phyloP scores from a whole-genome alignment of 35 echinoderm and acorn worm species.

The Heliocidaris erythrogramma region DNA sequence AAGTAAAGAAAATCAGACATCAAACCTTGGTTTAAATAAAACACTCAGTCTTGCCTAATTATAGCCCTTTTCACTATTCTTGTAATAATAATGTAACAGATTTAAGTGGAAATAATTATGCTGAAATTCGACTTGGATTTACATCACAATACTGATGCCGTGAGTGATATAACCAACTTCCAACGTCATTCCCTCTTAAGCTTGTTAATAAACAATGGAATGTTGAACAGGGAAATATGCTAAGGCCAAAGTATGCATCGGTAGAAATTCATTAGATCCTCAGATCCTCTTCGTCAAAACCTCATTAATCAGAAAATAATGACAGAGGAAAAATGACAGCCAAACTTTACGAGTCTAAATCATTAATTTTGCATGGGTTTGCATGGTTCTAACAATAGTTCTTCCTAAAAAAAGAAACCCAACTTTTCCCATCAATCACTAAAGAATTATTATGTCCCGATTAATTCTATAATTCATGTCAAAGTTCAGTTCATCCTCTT shows the following conservation, averaged over 20 bases:
- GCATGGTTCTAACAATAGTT: no score
- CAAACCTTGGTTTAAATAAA: no score
- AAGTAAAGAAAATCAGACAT: no score
- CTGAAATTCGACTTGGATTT: background rate
- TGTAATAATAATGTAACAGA: no score
- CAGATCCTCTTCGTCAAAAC: background rate
- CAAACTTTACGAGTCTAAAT: background rate
- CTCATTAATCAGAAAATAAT: background rate
- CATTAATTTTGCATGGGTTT: background rate
- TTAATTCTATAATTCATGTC: no score
- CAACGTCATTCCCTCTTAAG: background rate
- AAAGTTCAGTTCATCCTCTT: no score
- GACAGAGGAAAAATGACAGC: background rate
- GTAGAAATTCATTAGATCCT: background rate
- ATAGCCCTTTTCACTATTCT: no score
- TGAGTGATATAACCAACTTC: background rate
- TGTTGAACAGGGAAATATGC: background rate
- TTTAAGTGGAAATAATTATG: background rate
- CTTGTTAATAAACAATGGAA: background rate
- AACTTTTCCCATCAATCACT: no score
- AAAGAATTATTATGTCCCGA: no score
- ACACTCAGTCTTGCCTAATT: no score
- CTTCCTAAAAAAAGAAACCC: no score
- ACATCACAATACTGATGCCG: background rate
- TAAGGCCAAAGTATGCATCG: background rate